Evolutionary conservation across 2,797 vertebrate genomes (phyloP).

Genomic region (Lepus oiostolus): DNA sequence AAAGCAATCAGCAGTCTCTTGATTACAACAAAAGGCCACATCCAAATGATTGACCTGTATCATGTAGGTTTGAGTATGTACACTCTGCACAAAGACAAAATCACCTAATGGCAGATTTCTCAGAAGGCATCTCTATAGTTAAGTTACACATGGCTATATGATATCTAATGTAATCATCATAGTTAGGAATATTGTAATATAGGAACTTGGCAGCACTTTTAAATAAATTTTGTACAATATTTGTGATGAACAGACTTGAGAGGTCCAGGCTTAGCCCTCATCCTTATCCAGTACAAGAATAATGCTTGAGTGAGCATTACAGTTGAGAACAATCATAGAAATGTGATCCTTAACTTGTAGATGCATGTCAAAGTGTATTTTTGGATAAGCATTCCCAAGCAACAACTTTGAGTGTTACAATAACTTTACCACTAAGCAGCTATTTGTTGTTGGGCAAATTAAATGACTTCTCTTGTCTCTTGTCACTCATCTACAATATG

Average conservation of each 20-base stretch:
- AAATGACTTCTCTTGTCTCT: background rate
- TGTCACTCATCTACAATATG: background rate
- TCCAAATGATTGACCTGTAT: too few relatives aligned
- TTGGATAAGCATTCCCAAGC: background rate
- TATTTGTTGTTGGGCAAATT: background rate
- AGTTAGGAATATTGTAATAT: background rate
- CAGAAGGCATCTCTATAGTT: too few relatives aligned
- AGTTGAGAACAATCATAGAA: background rate
- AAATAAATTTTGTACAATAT: background rate
- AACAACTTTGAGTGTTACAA: background rate
- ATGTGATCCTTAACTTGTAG: background rate
- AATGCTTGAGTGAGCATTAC: background rate
- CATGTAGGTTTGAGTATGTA: too few relatives aligned
- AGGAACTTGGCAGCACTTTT: background rate
- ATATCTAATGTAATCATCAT: background rate
- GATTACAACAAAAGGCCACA: too few relatives aligned
- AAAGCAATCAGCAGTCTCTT: too few relatives aligned
- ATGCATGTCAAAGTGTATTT: background rate
- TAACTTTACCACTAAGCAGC: too few relatives aligned
- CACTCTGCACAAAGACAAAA: too few relatives aligned
- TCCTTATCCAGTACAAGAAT: background rate
- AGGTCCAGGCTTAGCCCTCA: background rate
- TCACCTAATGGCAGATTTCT: too few relatives aligned
- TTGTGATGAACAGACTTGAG: background rate
- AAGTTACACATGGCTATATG: too few relatives aligned